These are phyloP conservation scores for Pristionchus fissidentatus DNA, from an alignment of 2,888 invertebrate genomes.

Conservation along the genomic window DNA sequence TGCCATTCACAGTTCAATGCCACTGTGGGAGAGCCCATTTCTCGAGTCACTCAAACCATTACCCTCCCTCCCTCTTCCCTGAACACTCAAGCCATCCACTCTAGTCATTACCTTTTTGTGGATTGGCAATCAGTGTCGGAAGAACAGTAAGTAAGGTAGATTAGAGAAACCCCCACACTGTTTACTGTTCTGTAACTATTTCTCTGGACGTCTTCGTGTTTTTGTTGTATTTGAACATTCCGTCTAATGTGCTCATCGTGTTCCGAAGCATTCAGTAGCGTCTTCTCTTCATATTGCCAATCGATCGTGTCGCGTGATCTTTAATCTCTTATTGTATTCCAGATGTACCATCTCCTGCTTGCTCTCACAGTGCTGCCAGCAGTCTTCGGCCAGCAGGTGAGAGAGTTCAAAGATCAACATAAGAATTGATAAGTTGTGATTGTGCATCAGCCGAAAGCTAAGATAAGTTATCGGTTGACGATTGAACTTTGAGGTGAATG, in stretches of 20 bases:
- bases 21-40: background rate
- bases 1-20: slow-evolving; percentile 26
- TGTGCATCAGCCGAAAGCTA: background rate
- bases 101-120: too few species aligned
- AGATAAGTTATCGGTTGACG: background rate
- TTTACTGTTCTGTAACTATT: background rate
- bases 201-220: slow-evolving; percentile 11
- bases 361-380: background rate
- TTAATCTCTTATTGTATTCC: background rate
- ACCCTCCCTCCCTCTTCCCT: background rate
- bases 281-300: background rate
- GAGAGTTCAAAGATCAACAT: slow-evolving; percentile 14
- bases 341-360: slow-evolving; percentile 1
- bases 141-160: too few species aligned
- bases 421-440: background rate
- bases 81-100: too few species aligned
- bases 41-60: slow-evolving; percentile 30
- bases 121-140: too few species aligned
- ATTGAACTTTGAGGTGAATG: slow-evolving; percentile 64
- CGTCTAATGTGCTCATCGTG: background rate
- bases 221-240: background rate
- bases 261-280: background rate
- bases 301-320: background rate
- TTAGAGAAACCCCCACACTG: too few species aligned
- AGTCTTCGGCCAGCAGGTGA: slow-evolving; percentile 20